phyloP scores from a whole-genome alignment of 2,888 invertebrate genomes.

The Philhelius pedissequus region DNA sequence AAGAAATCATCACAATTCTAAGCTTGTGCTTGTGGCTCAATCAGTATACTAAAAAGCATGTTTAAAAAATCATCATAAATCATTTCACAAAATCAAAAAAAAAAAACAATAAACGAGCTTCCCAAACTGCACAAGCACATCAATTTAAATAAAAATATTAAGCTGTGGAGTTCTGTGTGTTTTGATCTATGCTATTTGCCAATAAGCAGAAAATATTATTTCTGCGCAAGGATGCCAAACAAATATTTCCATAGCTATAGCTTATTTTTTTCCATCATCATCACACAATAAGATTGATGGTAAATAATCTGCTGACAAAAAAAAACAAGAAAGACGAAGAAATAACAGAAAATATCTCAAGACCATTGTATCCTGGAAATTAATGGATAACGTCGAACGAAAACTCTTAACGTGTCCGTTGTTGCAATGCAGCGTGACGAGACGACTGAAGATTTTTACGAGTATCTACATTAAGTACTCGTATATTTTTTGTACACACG shows the following conservation, averaged over 20 bases:
- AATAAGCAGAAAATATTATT: background rate
- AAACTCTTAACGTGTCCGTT: background rate
- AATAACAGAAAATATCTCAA: background rate
- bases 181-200: background rate
- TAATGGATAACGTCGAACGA: conserved; percentile 1
- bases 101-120: too few species aligned
- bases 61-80: too few species aligned
- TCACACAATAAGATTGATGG: conserved; percentile 26
- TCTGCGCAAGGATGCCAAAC: background rate
- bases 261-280: background rate
- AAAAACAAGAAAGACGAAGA: background rate
- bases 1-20: too few species aligned
- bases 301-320: background rate
- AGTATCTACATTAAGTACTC: too few species aligned
- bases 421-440: too few species aligned
- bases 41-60: too few species aligned
- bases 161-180: background rate
- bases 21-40: too few species aligned
- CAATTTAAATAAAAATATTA: background rate
- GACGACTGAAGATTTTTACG: too few species aligned
- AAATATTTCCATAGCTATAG: background rate
- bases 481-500: too few species aligned
- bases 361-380: conserved; percentile 13
- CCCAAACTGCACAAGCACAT: background rate
- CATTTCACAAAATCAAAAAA: too few species aligned